Evolutionary conservation across 2,888 invertebrate species (phyloP).

Genomic region (Agrilus mali): DNA sequence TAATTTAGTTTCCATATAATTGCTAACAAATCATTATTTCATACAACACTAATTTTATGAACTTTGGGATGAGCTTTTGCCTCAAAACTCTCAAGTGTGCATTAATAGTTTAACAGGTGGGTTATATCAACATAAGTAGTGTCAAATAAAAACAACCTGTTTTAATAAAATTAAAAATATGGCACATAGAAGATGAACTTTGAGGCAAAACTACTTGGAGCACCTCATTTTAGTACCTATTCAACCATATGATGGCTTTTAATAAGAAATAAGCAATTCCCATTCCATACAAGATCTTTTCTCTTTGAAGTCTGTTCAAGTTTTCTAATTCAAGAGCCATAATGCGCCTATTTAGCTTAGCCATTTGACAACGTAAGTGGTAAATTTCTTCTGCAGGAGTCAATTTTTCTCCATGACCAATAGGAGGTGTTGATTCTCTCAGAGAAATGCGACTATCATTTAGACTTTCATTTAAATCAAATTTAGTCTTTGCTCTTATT

Average conservation of each 20-base stretch:
- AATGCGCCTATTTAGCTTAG: conserved; percentile 75
- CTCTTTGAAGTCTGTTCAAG: conserved; percentile 70
- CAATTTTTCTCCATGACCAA: conserved; percentile 45
- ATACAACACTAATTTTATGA: too few relatives aligned
- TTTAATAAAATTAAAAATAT: too few relatives aligned
- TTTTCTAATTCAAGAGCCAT: conserved; percentile 79
- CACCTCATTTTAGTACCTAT: conserved; percentile 30
- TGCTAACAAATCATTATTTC: too few relatives aligned
- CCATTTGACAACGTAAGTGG: conserved; percentile 73
- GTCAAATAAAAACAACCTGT: too few relatives aligned
- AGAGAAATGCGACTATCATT: conserved; percentile 16
- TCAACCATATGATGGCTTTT: conserved; percentile 76
- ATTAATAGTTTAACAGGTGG: too few relatives aligned
- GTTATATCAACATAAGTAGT: too few relatives aligned
- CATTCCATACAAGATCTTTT: conserved; percentile 72
- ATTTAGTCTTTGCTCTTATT: conserved; percentile 21
- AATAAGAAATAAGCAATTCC: conserved; percentile 77
- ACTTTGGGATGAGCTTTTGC: too few relatives aligned
- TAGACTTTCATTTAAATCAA: conserved; percentile 22
- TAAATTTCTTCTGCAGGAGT: conserved; percentile 67
- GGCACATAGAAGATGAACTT: too few relatives aligned
- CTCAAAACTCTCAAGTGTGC: too few relatives aligned
- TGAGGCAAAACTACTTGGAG: background rate
- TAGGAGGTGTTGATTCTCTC: conserved; percentile 24
- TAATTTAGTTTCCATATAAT: too few relatives aligned